Percentiles rank a stretch among this genome's conserved stretches.
phyloP scores from a whole-genome alignment of 2,797 vertebrate species.

The Echeneis naucrates region DNA sequence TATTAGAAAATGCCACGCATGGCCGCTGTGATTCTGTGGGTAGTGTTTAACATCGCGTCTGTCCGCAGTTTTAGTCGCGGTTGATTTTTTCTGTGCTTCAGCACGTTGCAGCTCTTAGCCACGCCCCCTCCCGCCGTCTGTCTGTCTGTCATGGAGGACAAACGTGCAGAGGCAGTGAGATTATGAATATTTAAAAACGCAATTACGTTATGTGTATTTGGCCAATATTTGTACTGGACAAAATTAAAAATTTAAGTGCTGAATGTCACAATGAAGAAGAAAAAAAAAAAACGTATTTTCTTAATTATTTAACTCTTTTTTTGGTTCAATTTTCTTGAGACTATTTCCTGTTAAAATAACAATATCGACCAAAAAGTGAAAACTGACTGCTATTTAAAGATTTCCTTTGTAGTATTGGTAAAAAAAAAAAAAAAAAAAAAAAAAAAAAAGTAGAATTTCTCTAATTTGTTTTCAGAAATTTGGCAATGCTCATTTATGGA shows the following conservation, averaged over 20 bases:
- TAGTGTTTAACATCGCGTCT: not conserved
- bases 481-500: not conserved
- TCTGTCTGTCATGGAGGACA: not conserved
- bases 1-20: fast-evolving
- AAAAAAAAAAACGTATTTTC: no score
- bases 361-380: not conserved
- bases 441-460: not conserved
- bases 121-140: not conserved
- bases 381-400: not conserved
- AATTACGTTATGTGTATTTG: not conserved
- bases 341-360: not conserved
- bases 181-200: not conserved
- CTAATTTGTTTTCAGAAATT: not conserved
- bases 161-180: not conserved
- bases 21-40: fast-evolving
- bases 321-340: not conserved
- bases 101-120: conserved; percentile 58
- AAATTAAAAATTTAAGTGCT: not conserved
- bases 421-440: no score
- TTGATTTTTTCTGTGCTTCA: not conserved
- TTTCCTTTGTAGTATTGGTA: no score
- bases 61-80: not conserved
- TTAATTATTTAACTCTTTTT: no score
- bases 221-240: not conserved
- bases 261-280: not conserved